Evolutionary conservation across 64 coral and sea anemone species (phyloP), one percentile per base, ranked within the genome.

Genomic region (Montipora sp.): DNA sequence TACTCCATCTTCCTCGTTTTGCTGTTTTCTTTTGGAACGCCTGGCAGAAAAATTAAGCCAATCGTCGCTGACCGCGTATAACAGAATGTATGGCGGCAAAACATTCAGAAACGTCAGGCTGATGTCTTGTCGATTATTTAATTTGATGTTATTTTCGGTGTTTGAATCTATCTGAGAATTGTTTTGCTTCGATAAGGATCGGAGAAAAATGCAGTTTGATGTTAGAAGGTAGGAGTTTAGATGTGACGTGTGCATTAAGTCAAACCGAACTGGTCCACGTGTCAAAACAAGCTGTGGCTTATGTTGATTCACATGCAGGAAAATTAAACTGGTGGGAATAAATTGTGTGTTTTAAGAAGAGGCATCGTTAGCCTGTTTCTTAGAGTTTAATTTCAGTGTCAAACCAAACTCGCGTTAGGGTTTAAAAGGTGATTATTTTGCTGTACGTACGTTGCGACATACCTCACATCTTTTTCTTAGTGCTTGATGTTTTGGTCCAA

Each of bases 161-260:
- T 36, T 36, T 36, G 36, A 36, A 36, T 36, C 36, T 2, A 36
- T 36, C 36, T 36, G 36, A 36, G 36, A 36, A 36, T 36, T 6
- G 11, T 9, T 66, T 67, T 47, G 21, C 19, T 14, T 49, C 20
- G 22, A 80, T 80, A 58, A 22, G 63, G 9, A 11, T 19, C 10
- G 82, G 24, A 51, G 24, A 77, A 90, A 50, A 15, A 94, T 94
- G 93, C 93, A 94, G 80, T 94, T 94, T 36, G 93, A 94, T 61
- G 88, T 94, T 53, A 69, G 93, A 77, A 94, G 93, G 93, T 94
- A 73, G 48, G 93, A 72, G 8, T 24, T 90, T 53, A 3, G 7
- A 57, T 57, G 11, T 8, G 1, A 57, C 53, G 21, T 87, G 16
- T 11, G 8, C 23, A 76, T 75, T 75, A 2, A 3, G 47, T 57